A percentile compares a stretch with the other conserved stretches of the same genome.
phyloP scores from a whole-genome alignment of 1,140 invertebrate species.

The Drosophila kohkoa region DNA sequence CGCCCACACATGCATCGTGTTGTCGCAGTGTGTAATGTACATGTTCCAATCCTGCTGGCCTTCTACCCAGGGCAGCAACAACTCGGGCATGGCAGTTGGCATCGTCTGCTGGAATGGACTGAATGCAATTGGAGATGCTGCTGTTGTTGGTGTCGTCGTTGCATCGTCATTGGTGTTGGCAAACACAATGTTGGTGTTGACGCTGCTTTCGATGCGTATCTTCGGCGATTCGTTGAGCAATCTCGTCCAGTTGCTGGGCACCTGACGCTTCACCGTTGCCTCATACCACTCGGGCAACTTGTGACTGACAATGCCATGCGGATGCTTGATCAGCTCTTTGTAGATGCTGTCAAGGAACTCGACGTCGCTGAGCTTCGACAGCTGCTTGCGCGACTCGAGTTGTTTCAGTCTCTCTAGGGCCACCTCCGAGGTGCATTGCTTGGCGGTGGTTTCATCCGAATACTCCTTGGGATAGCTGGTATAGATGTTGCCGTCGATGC shows the following conservation, averaged over 20 bases:
- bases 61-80: conserved; percentile 55
- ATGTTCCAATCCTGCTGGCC: conserved; percentile 70
- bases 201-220: conserved; percentile 63
- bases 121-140: background rate
- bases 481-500: conserved; percentile 58
- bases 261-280: conserved; percentile 58
- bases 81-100: conserved; percentile 34
- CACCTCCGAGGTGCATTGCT: conserved; percentile 51
- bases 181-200: conserved; percentile 65
- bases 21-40: conserved; percentile 75
- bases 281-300: conserved; percentile 76
- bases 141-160: conserved; percentile 45
- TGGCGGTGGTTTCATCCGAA: conserved; percentile 47
- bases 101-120: background rate
- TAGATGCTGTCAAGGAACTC: conserved; percentile 71
- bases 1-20: conserved; percentile 76
- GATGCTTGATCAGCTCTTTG: conserved; percentile 62
- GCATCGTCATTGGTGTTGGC: conserved; percentile 51
- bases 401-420: conserved; percentile 69
- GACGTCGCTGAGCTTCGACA: conserved; percentile 46
- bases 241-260: conserved; percentile 72
- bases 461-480: conserved; percentile 75
- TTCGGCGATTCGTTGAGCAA: conserved; percentile 60
- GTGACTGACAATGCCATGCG: conserved; percentile 75
- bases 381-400: conserved; percentile 46